Conservation (phyloP, 2,797 vertebrate genomes). For the Dicrostonyx torquatus region DNA sequence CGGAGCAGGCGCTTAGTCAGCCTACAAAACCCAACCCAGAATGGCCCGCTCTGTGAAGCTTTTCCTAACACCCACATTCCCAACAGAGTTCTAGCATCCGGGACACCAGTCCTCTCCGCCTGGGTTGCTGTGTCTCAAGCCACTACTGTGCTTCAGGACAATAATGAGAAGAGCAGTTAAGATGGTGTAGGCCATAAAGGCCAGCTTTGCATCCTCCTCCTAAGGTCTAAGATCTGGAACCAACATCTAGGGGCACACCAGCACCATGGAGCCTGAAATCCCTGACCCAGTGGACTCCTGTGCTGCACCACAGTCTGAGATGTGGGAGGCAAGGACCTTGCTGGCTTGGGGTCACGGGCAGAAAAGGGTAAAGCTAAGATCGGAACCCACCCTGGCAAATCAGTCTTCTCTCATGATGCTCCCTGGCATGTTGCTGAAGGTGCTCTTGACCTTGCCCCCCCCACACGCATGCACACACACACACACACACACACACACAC, state of each 20-base stretch:
- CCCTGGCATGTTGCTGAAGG: background rate
- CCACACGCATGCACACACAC: no score
- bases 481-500: background rate
- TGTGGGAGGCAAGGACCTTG: background rate
- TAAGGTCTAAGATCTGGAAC: background rate
- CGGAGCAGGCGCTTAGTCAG: background rate
- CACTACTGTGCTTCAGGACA: background rate
- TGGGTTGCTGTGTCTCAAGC: background rate
- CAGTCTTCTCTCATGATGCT: background rate
- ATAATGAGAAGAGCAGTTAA: background rate
- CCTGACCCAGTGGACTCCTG: background rate
- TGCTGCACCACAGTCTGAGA: background rate
- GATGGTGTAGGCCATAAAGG: background rate
- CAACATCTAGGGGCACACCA: background rate
- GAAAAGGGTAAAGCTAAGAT: background rate
- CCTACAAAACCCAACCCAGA: slow-evolving; percentile 53
- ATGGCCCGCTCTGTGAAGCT: background rate
- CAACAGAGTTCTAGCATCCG: background rate
- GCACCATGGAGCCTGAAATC: background rate
- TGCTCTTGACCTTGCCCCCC: no score
- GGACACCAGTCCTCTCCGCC: background rate
- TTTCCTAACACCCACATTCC: background rate
- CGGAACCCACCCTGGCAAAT: background rate
- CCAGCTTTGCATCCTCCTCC: background rate
- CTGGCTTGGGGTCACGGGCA: background rate